A percentile compares a stretch with the other conserved stretches of the same genome.
These are phyloP conservation scores for Pseudomugil tenellus DNA, from an alignment of 2,797 vertebrate genomes.

Conservation along the genomic window DNA sequence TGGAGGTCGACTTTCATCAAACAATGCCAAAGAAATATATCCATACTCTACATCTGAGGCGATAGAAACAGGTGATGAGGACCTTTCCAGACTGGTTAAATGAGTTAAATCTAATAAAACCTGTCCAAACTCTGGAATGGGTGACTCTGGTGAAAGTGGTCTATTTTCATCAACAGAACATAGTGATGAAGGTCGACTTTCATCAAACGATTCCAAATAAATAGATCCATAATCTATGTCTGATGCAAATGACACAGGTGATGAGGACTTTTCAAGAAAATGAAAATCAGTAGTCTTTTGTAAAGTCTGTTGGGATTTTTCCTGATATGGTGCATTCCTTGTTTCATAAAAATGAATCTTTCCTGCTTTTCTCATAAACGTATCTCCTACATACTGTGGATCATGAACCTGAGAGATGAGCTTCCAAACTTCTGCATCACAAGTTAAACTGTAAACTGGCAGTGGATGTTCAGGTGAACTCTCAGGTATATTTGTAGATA, in stretches of 20 bases:
- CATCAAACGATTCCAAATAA: neutral
- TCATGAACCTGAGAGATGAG: constrained; percentile 68
- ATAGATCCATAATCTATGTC: constrained; percentile 19
- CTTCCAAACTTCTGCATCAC: constrained; percentile 50
- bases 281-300: constrained; percentile 1
- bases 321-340: constrained; percentile 13
- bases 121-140: constrained; percentile 59
- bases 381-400: constrained; percentile 65
- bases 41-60: constrained; percentile 36
- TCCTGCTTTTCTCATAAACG: constrained; percentile 38
- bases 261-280: constrained; percentile 26
- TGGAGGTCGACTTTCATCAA: constrained; percentile 16
- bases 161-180: constrained; percentile 33
- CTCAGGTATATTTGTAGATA: constrained; percentile 5
- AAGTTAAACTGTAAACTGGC: constrained; percentile 25
- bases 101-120: constrained; percentile 30
- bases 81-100: constrained; percentile 12
- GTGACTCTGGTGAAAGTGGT: constrained; percentile 59
- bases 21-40: neutral
- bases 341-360: constrained; percentile 19
- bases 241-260: constrained; percentile 35
- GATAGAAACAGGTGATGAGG: constrained; percentile 45
- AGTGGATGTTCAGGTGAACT: constrained; percentile 14
- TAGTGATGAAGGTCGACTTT: constrained; percentile 40
- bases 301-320: neutral